Conservation (phyloP, 92 coral and sea anemone genomes). For the Desmophyllum pertusum region DNA sequence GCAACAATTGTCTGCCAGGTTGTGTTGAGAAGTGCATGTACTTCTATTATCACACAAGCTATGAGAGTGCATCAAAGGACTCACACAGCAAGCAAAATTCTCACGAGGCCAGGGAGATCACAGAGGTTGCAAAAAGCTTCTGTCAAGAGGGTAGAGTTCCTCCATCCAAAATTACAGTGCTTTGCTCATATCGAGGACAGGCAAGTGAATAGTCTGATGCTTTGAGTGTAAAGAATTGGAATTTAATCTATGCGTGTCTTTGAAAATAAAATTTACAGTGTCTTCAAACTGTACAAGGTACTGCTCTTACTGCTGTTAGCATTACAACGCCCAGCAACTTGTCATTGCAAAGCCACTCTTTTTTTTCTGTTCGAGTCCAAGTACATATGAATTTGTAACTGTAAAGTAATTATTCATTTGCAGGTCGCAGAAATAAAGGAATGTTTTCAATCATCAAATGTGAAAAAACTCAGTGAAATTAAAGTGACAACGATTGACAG, state of each 20-base stretch:
- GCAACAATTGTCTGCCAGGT: constrained; percentile 1
- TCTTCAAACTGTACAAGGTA: not conserved
- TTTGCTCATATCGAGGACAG: too few species aligned
- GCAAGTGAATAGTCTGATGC: constrained; percentile 51
- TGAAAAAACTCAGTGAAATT: constrained; percentile 30
- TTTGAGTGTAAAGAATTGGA: constrained; percentile 60
- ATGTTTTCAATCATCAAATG: not conserved
- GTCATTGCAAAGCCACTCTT: too few species aligned
- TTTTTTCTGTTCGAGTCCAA: not conserved
- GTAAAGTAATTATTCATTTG: not conserved
- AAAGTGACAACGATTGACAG: constrained; percentile 64
- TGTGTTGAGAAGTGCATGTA: constrained; percentile 57
- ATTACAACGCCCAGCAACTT: too few species aligned
- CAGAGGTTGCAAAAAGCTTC: too few species aligned
- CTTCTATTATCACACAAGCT: constrained; percentile 59
- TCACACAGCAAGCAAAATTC: too few species aligned
- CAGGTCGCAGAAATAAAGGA: constrained; percentile 53
- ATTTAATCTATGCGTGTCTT: constrained; percentile 31
- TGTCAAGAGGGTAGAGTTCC: too few species aligned
- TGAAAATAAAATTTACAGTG: not conserved
- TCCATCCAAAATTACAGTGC: too few species aligned
- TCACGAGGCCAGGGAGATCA: too few species aligned
- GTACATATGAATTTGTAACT: not conserved
- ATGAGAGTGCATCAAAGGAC: constrained; percentile 26
- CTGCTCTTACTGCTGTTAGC: not conserved